Conservation (phyloP, 2,888 invertebrate species). For the Tortrix viridana region DNA sequence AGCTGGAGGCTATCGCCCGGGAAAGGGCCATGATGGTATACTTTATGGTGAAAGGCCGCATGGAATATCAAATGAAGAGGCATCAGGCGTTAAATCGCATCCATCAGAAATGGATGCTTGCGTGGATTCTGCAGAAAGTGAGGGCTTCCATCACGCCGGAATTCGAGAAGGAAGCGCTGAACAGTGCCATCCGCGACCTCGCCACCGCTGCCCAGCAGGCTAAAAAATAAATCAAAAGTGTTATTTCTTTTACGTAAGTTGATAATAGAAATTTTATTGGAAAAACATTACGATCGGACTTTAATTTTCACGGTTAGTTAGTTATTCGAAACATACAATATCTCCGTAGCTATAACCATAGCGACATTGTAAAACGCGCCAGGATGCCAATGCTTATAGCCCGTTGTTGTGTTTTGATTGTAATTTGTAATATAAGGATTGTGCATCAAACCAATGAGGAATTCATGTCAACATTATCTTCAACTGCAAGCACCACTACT, state of each 20-base stretch:
- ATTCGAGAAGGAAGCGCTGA: constrained; percentile 93
- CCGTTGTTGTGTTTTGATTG: background rate
- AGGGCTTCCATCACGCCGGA: constrained; percentile 93
- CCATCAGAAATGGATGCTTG: constrained; percentile 96
- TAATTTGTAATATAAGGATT: background rate
- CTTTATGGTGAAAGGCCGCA: constrained; percentile 86
- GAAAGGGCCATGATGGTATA: constrained; percentile 83
- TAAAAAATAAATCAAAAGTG: constrained; percentile 11
- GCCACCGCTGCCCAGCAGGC: constrained; percentile 83
- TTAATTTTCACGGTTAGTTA: constrained; percentile 1
- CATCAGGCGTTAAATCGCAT: constrained; percentile 90
- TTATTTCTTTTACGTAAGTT: constrained; percentile 11
- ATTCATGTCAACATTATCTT: too few species aligned
- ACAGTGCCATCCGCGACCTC: constrained; percentile 93
- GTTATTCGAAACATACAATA: background rate
- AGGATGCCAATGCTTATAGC: background rate
- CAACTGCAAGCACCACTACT: background rate
- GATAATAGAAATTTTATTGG: constrained; percentile 19
- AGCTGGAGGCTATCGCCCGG: constrained; percentile 96
- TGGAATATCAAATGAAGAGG: constrained; percentile 95
- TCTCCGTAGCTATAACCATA: background rate
- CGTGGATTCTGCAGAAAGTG: constrained; percentile 94
- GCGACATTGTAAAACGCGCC: background rate
- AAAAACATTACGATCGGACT: background rate
- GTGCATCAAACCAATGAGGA: background rate